A percentile compares a stretch with the other conserved stretches of the same genome.
phyloP scores from a whole-genome alignment of 2,113 vertebrate genomes.

The Cepphus grylle region DNA sequence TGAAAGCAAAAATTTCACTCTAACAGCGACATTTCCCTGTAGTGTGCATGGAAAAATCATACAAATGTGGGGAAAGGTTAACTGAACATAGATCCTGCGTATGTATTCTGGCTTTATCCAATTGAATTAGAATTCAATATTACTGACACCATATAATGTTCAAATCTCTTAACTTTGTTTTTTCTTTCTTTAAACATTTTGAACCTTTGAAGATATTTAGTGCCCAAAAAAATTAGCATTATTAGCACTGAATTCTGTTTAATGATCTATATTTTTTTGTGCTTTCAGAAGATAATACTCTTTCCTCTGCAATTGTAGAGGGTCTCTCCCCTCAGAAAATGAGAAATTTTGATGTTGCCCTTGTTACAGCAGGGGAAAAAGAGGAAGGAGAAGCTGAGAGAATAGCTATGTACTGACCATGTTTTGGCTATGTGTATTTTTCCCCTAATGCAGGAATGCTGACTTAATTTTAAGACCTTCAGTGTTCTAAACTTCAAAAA shows the following conservation, averaged over 20 bases:
- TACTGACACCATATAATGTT: background rate
- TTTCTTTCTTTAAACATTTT: background rate
- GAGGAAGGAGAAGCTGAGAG: background rate
- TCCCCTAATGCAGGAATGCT: background rate
- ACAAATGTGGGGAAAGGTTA: background rate
- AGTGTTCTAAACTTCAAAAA: background rate
- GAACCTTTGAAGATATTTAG: background rate
- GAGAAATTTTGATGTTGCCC: background rate
- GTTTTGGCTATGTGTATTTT: background rate
- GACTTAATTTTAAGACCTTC: background rate
- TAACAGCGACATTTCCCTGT: background rate
- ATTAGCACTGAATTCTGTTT: background rate
- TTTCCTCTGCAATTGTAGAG: background rate
- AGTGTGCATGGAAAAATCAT: background rate
- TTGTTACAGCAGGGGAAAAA: background rate
- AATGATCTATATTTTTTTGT: background rate
- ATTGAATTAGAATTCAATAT: background rate
- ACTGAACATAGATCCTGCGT: background rate
- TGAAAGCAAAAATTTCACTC: background rate
- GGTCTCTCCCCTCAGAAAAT: rapidly evolving
- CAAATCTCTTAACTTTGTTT: background rate
- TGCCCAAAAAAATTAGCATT: background rate
- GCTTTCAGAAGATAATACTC: background rate
- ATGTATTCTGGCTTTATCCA: background rate
- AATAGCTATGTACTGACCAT: background rate